Base-by-base conservation (phyloP, 2,888 invertebrate species). In the Idaea biselata region DNA sequence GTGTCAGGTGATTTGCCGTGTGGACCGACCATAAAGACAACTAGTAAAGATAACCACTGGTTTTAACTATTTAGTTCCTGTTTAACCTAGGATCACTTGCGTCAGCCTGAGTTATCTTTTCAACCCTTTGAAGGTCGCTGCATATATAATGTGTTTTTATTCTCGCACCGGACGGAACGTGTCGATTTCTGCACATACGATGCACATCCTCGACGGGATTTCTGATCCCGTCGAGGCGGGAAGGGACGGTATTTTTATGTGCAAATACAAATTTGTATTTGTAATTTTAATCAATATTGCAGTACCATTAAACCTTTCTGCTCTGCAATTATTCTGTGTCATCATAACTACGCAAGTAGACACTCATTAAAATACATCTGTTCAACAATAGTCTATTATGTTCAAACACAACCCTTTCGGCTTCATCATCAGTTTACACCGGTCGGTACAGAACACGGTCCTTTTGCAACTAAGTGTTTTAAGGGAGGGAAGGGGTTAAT, bases 381-480 rank as follows among this genome's bases (percentile, higher is more conserved):
- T 56, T 18, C 18, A 18, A 56, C 56, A 16, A 17, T 16, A 56
- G 7, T 18, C 56, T 56, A 56, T 56, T 56, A 56, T 18, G 7
- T 18, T 56, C 33, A 57, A 16, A 25, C 60, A 68, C 72, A 75
- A 81, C 79, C 77, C 69, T 67, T 62, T 57, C 59, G 75, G 72
- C 85, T 87, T 77, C 70, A 82, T 87, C 87, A 86, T 82, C 77
- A 82, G 81, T 80, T 78, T 75, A 77, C 76, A 80, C 70, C 75
- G 81, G 80, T 18, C 16, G 16, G n/a, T 53, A 53, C 16, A 16
- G 14, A 14, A 16, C 55, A 4, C 17, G 18, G 81, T 75, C 71
- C 71, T 69, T 78, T 77, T 73, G 76, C 74, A 72, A 73, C 14
- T 44, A 44, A 44, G 79, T 75, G 70, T 79, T 79, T 75, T 73